Conservation (phyloP, 2,797 vertebrate species). For the Tokudaia muenninki region DNA sequence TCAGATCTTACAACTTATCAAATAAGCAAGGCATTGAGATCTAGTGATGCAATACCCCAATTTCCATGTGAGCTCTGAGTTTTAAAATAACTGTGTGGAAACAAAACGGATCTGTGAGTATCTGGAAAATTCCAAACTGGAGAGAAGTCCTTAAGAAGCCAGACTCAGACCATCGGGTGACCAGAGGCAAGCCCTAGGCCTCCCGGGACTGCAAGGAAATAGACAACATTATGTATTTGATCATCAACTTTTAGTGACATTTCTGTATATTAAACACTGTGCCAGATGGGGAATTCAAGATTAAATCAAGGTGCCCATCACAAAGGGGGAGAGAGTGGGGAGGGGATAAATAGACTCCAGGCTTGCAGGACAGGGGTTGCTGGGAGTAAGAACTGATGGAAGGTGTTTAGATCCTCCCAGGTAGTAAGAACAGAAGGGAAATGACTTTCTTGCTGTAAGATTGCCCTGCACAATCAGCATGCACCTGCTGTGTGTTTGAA, state of each 20-base stretch:
- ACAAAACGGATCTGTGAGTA: not conserved
- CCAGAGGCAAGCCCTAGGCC: not conserved
- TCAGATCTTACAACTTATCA: not conserved
- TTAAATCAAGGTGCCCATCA: conserved; percentile 61
- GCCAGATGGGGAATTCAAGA: conserved; percentile 47
- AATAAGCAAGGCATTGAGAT: conserved; percentile 9
- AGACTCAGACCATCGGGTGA: not conserved
- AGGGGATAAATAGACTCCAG: not conserved
- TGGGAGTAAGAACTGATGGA: not conserved
- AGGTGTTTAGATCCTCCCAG: not conserved
- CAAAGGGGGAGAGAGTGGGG: not conserved
- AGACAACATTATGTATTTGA: not conserved
- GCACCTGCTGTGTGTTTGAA: not conserved
- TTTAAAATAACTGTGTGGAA: not conserved
- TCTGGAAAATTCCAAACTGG: not conserved
- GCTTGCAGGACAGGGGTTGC: not conserved
- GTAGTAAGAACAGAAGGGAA: not conserved
- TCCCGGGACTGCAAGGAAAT: conserved; percentile 22
- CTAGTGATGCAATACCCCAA: not conserved
- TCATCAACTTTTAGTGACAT: conserved; percentile 31
- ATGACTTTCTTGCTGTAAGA: not conserved
- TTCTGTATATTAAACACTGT: conserved; percentile 50
- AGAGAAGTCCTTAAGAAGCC: not conserved
- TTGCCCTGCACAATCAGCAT: not conserved
- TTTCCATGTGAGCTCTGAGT: not conserved